phyloP scores from a whole-genome alignment of 2,888 invertebrate genomes.

The Adela reaumurella region DNA sequence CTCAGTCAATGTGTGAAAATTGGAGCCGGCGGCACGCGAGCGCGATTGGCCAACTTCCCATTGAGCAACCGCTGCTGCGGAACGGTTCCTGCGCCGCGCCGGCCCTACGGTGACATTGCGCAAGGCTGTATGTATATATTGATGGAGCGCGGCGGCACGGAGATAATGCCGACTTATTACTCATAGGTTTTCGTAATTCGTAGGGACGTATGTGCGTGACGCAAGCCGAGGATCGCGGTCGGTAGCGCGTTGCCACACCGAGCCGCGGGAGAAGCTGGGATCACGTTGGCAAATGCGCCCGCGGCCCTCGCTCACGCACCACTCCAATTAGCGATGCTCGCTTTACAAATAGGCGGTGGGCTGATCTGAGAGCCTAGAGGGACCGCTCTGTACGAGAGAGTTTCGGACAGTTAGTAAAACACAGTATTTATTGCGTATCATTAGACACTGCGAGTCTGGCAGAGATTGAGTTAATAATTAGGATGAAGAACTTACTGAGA shows the following conservation, averaged over 20 bases:
- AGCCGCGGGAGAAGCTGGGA: constrained; percentile 19
- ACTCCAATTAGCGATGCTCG: background rate
- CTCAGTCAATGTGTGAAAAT: no score
- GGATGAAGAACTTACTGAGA: no score
- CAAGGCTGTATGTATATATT: background rate
- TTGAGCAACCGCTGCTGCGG: background rate
- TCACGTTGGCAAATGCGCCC: background rate
- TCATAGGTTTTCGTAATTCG: constrained; percentile 53
- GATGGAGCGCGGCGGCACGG: background rate
- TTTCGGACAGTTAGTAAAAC: no score
- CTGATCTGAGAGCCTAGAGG: constrained; percentile 21
- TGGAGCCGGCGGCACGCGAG: no score
- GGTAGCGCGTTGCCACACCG: constrained; percentile 33
- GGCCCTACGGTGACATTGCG: constrained; percentile 20
- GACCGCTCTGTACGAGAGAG: no score
- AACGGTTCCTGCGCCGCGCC: background rate
- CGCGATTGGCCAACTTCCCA: background rate
- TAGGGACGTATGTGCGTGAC: constrained; percentile 43
- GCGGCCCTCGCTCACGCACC: background rate
- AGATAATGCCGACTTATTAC: constrained; percentile 16
- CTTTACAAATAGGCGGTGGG: background rate
- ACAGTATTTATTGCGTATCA: no score
- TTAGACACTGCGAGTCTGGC: no score
- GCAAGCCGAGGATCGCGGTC: constrained; percentile 23
- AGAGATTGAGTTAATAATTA: no score